Evolutionary conservation across 2,797 vertebrate species (phyloP).

Genomic region (Meriones psammophilus): DNA sequence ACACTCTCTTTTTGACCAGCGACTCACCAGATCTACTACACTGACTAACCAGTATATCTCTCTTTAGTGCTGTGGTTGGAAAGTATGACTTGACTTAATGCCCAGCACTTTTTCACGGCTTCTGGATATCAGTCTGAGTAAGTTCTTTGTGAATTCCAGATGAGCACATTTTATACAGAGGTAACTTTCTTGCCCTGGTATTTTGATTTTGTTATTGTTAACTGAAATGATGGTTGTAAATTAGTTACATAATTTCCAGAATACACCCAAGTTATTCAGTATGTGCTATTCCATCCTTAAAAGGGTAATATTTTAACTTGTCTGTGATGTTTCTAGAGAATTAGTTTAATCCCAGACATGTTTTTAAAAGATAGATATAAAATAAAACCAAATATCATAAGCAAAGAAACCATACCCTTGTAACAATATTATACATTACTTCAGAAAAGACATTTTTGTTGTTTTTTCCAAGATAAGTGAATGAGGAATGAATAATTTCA

Average conservation of each 20-base stretch:
- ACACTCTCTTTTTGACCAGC: neutral
- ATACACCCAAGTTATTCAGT: neutral
- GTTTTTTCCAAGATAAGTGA: neutral
- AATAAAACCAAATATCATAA: neutral
- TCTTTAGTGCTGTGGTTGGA: neutral
- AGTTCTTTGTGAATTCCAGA: neutral
- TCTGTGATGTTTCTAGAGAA: neutral
- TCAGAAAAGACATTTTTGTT: neutral
- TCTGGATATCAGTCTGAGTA: neutral
- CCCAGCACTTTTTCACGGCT: neutral
- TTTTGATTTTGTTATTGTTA: neutral
- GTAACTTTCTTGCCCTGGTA: neutral
- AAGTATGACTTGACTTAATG: neutral
- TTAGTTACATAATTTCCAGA: neutral
- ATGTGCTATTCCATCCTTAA: neutral
- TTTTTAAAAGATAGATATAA: neutral
- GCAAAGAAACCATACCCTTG: neutral
- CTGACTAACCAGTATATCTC: neutral
- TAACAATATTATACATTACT: neutral
- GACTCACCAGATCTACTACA: neutral
- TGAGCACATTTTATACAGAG: neutral
- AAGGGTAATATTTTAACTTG: neutral
- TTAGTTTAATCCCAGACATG: neutral
- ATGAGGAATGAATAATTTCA: neutral
- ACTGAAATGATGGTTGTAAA: neutral